Evolutionary conservation across 2,888 invertebrate genomes (phyloP).

Genomic region (Papilio demoleus): DNA sequence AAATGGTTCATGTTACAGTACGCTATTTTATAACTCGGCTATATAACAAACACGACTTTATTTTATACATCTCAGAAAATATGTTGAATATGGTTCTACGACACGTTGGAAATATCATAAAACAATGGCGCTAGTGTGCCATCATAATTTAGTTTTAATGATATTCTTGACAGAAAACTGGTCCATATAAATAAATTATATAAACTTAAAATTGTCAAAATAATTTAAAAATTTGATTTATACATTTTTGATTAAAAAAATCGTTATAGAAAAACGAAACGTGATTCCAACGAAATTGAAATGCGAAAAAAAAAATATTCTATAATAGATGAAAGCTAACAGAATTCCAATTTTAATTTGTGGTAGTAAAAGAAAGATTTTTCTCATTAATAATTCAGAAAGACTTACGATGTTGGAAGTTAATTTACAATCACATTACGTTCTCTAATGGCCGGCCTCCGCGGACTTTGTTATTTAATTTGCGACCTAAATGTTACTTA

Average conservation of each 20-base stretch:
- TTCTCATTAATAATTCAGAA: slow-evolving; percentile 36
- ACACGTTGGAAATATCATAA: too few relatives aligned
- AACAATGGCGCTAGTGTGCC: too few relatives aligned
- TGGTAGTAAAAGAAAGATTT: slow-evolving; percentile 18
- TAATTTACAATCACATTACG: slow-evolving; percentile 36
- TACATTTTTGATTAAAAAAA: not conserved
- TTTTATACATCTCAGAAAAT: too few relatives aligned
- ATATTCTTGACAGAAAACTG: too few relatives aligned
- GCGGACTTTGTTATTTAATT: slow-evolving; percentile 24
- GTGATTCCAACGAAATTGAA: not conserved
- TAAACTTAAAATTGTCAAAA: too few relatives aligned
- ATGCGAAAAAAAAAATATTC: not conserved
- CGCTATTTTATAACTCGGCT: too few relatives aligned
- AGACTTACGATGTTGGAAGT: slow-evolving; percentile 36
- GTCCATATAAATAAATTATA: too few relatives aligned
- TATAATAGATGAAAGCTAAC: slow-evolving; percentile 10
- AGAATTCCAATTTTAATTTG: slow-evolving; percentile 20
- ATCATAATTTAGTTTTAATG: too few relatives aligned
- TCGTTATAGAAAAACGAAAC: not conserved
- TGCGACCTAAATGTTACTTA: slow-evolving; percentile 34
- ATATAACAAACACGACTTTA: too few relatives aligned
- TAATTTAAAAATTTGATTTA: not conserved
- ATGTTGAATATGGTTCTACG: too few relatives aligned
- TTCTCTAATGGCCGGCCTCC: slow-evolving; percentile 27
- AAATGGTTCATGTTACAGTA: too few relatives aligned